phyloP scores from a whole-genome alignment of 2,113 vertebrate species.

The Sylvilagus bachmani region DNA sequence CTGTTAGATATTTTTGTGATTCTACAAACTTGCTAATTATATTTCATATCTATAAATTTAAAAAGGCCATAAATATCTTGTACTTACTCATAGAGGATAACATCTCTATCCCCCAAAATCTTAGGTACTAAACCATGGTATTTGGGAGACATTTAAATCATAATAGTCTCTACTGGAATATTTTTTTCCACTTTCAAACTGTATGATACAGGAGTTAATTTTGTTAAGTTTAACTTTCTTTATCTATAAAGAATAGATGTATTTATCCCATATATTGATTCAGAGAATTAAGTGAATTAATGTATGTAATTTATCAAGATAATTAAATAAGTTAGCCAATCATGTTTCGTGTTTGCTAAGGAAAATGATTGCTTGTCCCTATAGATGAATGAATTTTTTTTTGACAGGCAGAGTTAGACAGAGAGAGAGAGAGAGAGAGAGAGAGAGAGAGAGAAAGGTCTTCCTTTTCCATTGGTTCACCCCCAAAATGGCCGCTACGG shows the following conservation, averaged over 20 bases:
- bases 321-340: slow-evolving; percentile 47
- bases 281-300: slow-evolving; percentile 50
- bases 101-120: not conserved
- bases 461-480: too few species aligned
- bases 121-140: not conserved
- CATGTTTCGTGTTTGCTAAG: slow-evolving; percentile 9
- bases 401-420: too few species aligned
- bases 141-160: slow-evolving; percentile 28
- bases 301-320: not conserved
- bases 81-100: not conserved
- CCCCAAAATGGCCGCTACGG: too few species aligned
- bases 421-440: too few species aligned
- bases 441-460: too few species aligned
- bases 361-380: not conserved
- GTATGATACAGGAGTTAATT: slow-evolving; percentile 3
- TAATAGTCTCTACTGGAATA: not conserved
- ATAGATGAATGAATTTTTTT: not conserved
- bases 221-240: slow-evolving; percentile 45
- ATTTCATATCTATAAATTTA: too few species aligned
- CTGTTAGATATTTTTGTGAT: too few species aligned
- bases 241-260: slow-evolving; percentile 31
- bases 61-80: not conserved
- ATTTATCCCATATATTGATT: slow-evolving; percentile 43
- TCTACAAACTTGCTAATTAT: too few species aligned
- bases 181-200: slow-evolving; percentile 1